A percentile compares a stretch with the other conserved stretches of the same genome.
These are phyloP conservation scores for Sebastes jordani DNA, from an alignment of 2,797 vertebrate species.

Conservation along the genomic window DNA sequence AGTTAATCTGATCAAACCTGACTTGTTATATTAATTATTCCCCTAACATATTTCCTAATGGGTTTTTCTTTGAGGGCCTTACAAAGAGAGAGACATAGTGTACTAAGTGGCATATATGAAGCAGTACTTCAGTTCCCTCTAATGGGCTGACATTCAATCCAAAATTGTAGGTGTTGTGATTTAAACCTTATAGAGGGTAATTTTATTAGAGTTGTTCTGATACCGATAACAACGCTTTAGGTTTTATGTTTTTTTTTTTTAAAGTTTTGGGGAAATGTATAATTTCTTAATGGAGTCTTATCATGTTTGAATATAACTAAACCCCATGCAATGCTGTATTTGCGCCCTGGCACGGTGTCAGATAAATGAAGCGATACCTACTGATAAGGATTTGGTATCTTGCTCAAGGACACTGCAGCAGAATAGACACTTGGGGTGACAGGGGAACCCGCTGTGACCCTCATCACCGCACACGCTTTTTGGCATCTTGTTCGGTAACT, in stretches of 20 bases:
- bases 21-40: slow-evolving; percentile 1
- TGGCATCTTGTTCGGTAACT: slow-evolving; percentile 41
- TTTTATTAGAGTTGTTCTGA: neutral
- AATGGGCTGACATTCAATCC: neutral
- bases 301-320: neutral
- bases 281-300: neutral
- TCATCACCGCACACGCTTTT: slow-evolving; percentile 26
- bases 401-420: slow-evolving; percentile 51
- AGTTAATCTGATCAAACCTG: slow-evolving; percentile 11
- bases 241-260: neutral
- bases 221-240: neutral
- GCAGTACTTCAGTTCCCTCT: neutral
- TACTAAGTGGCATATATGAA: neutral
- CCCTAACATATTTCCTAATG: neutral
- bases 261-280: neutral
- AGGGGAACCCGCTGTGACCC: slow-evolving; percentile 26
- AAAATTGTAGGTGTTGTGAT: neutral
- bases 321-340: neutral
- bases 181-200: neutral
- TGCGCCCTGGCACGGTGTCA: slow-evolving; percentile 26
- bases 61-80: neutral
- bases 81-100: neutral
- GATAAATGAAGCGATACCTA: slow-evolving; percentile 36
- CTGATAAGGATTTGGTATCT: slow-evolving; percentile 31
- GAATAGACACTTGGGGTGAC: slow-evolving; percentile 34